Evolutionary conservation across 2,113 vertebrate genomes (phyloP).

Genomic region (Rutilus rutilus): DNA sequence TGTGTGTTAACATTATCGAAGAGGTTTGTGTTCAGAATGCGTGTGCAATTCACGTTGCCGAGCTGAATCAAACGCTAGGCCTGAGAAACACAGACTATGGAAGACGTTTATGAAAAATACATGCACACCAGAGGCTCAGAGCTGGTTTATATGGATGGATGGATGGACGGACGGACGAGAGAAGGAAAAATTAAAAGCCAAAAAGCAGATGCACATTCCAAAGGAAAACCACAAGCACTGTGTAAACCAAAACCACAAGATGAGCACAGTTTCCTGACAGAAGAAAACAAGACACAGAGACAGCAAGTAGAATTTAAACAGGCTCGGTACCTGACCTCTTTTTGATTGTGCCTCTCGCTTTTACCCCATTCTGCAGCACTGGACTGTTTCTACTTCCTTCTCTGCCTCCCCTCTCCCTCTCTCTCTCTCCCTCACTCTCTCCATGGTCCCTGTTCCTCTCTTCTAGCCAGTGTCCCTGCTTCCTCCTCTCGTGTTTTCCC

Average conservation of each 20-base stretch:
- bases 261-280: conserved; percentile 30
- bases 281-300: conserved; percentile 37
- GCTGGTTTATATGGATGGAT: conserved; percentile 25
- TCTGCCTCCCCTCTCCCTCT: conserved; percentile 52
- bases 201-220: neutral
- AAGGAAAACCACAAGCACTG: conserved; percentile 35
- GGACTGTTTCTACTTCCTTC: conserved; percentile 51
- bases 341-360: conserved; percentile 54
- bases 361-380: conserved; percentile 54
- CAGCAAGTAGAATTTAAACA: conserved; percentile 45
- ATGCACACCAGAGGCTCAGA: conserved; percentile 18
- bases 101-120: conserved; percentile 31
- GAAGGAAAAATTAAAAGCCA: conserved; percentile 20
- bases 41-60: neutral
- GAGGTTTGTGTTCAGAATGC: conserved; percentile 43
- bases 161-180: conserved; percentile 16
- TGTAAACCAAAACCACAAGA: conserved; percentile 6
- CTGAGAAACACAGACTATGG: conserved; percentile 51
- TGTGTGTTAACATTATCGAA: neutral
- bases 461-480: conserved; percentile 49
- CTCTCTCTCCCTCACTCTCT: conserved; percentile 46
- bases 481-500: conserved; percentile 28
- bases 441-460: conserved; percentile 56
- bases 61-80: conserved; percentile 44
- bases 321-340: conserved; percentile 59